Percentiles rank a stretch among this genome's conserved stretches.
phyloP scores from a whole-genome alignment of 2,797 vertebrate genomes.

The Meda fulgida region DNA sequence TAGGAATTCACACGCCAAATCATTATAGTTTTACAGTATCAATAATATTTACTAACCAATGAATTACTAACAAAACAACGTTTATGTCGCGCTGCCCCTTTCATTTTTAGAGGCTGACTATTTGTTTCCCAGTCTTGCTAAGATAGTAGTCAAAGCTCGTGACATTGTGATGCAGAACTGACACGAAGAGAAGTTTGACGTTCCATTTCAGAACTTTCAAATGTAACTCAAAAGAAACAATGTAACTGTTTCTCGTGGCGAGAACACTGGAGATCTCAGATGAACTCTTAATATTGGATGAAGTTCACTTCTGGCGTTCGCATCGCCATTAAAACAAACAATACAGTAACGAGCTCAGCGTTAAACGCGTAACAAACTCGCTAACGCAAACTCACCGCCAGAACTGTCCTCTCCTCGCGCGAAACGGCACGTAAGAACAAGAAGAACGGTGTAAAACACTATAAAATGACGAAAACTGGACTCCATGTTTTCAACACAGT shows the following conservation, averaged over 20 bases:
- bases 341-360: background rate
- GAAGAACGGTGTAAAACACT: slow-evolving; percentile 44
- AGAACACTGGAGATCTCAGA: background rate
- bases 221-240: background rate
- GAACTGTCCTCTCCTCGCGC: slow-evolving; percentile 39
- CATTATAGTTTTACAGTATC: no score
- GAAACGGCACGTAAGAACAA: slow-evolving; percentile 49
- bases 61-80: background rate
- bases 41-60: no score
- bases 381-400: slow-evolving; percentile 70
- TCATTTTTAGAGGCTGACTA: background rate
- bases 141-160: background rate
- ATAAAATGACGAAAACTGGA: background rate
- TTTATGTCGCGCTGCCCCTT: background rate
- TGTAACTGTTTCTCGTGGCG: background rate
- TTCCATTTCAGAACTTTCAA: background rate
- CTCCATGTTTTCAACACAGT: slow-evolving; percentile 68
- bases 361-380: background rate
- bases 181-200: background rate
- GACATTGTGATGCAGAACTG: background rate
- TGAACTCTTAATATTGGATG: background rate
- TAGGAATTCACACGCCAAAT: background rate
- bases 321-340: slow-evolving; percentile 28
- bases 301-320: background rate
- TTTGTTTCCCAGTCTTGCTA: background rate